These are phyloP conservation scores for Daktulosphaira vitifoliae DNA, from an alignment of 1,140 invertebrate species.

Conservation along the genomic window DNA sequence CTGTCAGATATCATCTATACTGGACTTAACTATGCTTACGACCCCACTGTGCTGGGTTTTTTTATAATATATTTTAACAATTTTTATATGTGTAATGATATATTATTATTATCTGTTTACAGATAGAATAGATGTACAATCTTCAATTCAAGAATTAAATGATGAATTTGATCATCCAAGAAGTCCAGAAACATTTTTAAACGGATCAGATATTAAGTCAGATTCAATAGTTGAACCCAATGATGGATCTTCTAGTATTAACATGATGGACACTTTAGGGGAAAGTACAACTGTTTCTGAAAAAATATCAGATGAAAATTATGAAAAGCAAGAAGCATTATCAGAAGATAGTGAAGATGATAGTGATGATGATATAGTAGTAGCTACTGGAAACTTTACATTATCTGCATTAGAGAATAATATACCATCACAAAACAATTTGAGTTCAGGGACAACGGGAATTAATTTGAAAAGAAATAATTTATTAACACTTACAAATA, in stretches of 20 bases:
- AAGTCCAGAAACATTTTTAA: slow-evolving; percentile 14
- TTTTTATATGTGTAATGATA: too few relatives aligned
- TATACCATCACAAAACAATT: slow-evolving; percentile 56
- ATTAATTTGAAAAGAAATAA: slow-evolving; percentile 30
- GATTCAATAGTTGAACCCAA: neutral
- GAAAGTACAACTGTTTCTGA: neutral
- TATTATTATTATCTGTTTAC: neutral
- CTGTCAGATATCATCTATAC: too few relatives aligned
- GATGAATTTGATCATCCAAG: neutral
- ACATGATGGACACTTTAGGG: neutral
- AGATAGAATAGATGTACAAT: slow-evolving; percentile 11
- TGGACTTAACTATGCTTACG: too few relatives aligned
- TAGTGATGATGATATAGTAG: slow-evolving; percentile 69
- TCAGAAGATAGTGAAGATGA: slow-evolving; percentile 63
- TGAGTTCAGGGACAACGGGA: slow-evolving; percentile 40
- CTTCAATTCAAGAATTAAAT: slow-evolving; percentile 5
- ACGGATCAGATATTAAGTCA: neutral
- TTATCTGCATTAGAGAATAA: slow-evolving; percentile 50
- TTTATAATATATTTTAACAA: too few relatives aligned
- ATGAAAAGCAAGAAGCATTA: slow-evolving; percentile 52
- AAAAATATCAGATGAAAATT: slow-evolving; percentile 42
- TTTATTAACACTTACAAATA: slow-evolving; percentile 21
- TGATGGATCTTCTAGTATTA: neutral
- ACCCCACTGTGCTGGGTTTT: too few relatives aligned
- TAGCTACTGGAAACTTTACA: slow-evolving; percentile 68